These are phyloP conservation scores for Prunella strophiata DNA, from an alignment of 2,797 vertebrate genomes.

Conservation along the genomic window DNA sequence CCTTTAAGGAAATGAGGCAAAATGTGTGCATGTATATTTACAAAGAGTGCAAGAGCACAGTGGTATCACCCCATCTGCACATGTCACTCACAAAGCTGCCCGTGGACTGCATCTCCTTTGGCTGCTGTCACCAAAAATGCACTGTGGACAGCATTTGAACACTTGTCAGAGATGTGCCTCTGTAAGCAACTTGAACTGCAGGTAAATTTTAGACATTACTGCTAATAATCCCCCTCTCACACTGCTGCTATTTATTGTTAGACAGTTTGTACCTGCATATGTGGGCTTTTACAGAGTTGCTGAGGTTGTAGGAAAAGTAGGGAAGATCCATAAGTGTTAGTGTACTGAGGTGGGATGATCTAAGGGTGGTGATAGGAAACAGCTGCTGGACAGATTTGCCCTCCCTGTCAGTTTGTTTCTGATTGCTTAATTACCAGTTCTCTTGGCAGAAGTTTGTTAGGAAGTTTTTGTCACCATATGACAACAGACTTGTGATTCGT, in stretches of 20 bases:
- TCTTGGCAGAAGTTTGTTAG: slow-evolving; percentile 55
- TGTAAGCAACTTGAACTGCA: slow-evolving; percentile 32
- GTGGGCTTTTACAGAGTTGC: not conserved
- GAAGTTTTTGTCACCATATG: slow-evolving; percentile 31
- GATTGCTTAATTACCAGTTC: slow-evolving; percentile 63
- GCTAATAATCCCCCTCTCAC: not conserved
- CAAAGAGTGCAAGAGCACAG: slow-evolving; percentile 2
- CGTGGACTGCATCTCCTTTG: not conserved
- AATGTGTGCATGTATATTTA: slow-evolving; percentile 18
- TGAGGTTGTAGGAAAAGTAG: slow-evolving; percentile 1
- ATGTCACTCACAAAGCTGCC: slow-evolving; percentile 31
- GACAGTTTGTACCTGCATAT: not conserved
- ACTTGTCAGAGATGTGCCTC: not conserved
- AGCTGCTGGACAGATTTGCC: slow-evolving; percentile 61
- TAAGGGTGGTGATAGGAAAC: slow-evolving; percentile 55
- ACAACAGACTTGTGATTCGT: slow-evolving; percentile 12
- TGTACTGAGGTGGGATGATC: slow-evolving; percentile 14
- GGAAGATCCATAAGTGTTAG: not conserved
- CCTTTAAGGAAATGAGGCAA: slow-evolving; percentile 54
- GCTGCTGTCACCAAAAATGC: slow-evolving; percentile 46
- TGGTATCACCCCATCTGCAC: not conserved
- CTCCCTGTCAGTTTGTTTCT: slow-evolving; percentile 64
- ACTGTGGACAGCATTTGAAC: not conserved
- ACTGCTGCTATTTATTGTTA: not conserved
- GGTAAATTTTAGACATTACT: slow-evolving; percentile 35